Conservation (phyloP, 2,113 vertebrate genomes). For the Cyphotilapia sp. region DNA sequence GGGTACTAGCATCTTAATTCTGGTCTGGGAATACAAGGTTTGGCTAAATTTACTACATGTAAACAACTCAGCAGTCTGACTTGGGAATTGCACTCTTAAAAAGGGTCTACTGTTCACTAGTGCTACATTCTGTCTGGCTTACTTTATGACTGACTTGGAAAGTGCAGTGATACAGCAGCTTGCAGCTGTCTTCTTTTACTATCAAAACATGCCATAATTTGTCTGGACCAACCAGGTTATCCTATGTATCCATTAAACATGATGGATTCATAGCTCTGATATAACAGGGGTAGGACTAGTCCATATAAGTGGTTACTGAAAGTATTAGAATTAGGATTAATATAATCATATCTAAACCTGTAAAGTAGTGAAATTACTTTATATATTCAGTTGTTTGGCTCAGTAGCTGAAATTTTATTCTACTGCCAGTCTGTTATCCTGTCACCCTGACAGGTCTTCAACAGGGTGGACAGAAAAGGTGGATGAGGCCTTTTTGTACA, state of each 20-base stretch:
- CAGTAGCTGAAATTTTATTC: not conserved
- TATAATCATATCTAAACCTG: not conserved
- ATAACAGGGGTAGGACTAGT: not conserved
- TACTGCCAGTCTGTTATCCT: not conserved
- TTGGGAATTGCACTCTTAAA: not conserved
- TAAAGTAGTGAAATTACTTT: not conserved
- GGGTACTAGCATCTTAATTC: not conserved
- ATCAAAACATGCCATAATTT: not conserved
- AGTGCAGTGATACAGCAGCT: not conserved
- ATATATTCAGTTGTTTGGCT: not conserved
- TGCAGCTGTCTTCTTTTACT: not conserved
- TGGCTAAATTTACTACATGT: slow-evolving; percentile 3
- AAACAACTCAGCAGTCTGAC: slow-evolving; percentile 2
- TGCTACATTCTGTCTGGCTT: not conserved
- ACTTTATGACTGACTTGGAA: not conserved
- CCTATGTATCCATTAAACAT: not conserved
- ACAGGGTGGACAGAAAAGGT: not conserved
- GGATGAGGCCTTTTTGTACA: not conserved
- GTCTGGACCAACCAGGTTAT: not conserved
- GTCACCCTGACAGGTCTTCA: not conserved
- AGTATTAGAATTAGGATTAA: not conserved
- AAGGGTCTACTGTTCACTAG: not conserved
- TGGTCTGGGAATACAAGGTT: slow-evolving; percentile 9
- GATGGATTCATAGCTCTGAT: not conserved
- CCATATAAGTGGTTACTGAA: not conserved